These are phyloP conservation scores for Oryzias dopingdopingensis DNA, from an alignment of 2,797 vertebrate genomes.

Conservation along the genomic window DNA sequence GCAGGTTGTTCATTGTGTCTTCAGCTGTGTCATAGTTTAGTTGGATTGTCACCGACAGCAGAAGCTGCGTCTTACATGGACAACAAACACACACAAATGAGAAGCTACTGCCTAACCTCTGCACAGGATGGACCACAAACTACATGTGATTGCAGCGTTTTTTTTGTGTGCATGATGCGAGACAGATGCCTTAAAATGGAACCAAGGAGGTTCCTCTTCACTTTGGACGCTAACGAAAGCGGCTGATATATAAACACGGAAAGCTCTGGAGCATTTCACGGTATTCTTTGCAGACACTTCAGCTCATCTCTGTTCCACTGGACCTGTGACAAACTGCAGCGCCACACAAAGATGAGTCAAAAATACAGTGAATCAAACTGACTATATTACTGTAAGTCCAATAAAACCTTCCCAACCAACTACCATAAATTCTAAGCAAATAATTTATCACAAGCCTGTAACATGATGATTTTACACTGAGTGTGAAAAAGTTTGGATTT, in stretches of 20 bases:
- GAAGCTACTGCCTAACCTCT: constrained; percentile 20
- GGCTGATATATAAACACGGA: too few relatives aligned
- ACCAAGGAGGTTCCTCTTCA: background rate
- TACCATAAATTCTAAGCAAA: background rate
- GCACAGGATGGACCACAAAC: constrained; percentile 30
- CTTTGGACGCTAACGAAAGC: too few relatives aligned
- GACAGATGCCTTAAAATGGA: background rate
- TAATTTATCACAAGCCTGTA: too few relatives aligned
- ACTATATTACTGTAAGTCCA: background rate
- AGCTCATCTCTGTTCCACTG: too few relatives aligned
- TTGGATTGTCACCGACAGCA: constrained; percentile 34
- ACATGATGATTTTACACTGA: too few relatives aligned
- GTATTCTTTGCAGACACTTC: too few relatives aligned
- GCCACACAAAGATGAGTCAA: too few relatives aligned
- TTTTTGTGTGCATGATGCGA: constrained; percentile 5
- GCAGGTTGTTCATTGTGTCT: background rate
- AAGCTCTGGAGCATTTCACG: too few relatives aligned
- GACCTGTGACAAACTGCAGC: too few relatives aligned
- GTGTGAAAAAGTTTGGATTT: too few relatives aligned
- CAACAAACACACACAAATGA: background rate
- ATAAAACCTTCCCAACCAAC: background rate
- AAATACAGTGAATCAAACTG: background rate
- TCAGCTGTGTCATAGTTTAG: constrained; percentile 21
- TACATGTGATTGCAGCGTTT: constrained; percentile 25
- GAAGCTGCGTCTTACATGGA: constrained; percentile 52